phyloP scores from a whole-genome alignment of 2,888 invertebrate genomes.

The Drosophila paracracens region DNA sequence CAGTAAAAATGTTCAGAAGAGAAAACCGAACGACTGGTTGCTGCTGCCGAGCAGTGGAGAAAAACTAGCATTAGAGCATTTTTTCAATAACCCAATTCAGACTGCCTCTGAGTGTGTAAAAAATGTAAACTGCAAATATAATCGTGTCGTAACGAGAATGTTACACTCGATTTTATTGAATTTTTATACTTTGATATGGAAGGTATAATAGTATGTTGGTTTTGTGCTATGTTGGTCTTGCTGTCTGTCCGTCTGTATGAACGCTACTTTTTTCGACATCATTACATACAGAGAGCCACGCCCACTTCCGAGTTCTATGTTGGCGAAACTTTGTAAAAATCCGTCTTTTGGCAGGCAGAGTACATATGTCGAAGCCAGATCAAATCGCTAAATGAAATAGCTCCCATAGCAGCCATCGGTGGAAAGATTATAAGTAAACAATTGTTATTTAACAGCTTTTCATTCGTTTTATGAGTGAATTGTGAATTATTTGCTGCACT shows the following conservation, averaged over 20 bases:
- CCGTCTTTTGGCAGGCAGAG: not conserved
- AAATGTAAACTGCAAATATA: not conserved
- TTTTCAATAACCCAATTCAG: not conserved
- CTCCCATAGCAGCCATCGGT: no score
- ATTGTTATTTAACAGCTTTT: not conserved
- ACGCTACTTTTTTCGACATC: no score
- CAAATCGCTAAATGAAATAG: not conserved
- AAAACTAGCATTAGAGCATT: not conserved
- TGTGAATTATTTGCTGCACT: not conserved
- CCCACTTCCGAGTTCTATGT: not conserved
- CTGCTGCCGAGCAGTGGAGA: not conserved
- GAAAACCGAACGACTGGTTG: not conserved
- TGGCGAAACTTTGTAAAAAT: not conserved
- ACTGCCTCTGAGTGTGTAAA: not conserved
- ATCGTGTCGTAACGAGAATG: not conserved
- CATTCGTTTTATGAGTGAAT: not conserved
- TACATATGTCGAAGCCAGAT: not conserved
- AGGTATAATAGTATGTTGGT: not conserved
- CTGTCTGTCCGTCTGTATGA: no score
- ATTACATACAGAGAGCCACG: no score
- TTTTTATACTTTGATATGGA: not conserved
- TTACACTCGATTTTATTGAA: not conserved
- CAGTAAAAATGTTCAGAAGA: conserved; percentile 46
- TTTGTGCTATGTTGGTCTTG: no score
- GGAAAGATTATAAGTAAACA: not conserved